Evolutionary conservation across 2,888 invertebrate genomes (phyloP).

Genomic region (Tetrapedia diversipes): DNA sequence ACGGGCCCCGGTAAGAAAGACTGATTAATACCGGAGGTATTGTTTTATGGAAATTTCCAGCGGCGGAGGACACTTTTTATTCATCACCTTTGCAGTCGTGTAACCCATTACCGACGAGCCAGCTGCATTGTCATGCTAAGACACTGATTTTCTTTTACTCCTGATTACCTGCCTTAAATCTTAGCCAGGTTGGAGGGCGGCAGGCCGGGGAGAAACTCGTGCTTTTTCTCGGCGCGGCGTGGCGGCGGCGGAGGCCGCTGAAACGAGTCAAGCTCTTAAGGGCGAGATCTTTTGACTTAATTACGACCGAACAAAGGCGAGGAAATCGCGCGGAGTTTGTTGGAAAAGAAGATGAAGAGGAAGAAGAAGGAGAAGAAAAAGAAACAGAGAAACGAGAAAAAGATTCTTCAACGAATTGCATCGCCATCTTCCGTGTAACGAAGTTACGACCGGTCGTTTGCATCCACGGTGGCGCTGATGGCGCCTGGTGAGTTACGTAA

Average conservation of each 20-base stretch:
- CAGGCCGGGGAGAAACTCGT: constrained; percentile 28
- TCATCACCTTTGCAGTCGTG: constrained; percentile 43
- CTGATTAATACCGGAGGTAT: constrained; percentile 76
- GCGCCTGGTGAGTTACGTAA: constrained; percentile 60
- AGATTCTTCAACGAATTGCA: constrained; percentile 36
- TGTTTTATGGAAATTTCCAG: constrained; percentile 76
- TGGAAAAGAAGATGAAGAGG: not conserved
- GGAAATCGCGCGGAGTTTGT: constrained; percentile 34
- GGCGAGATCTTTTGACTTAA: constrained; percentile 52
- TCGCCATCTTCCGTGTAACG: constrained; percentile 38
- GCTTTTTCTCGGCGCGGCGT: constrained; percentile 45
- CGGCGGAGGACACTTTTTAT: constrained; percentile 67
- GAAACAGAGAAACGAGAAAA: not conserved
- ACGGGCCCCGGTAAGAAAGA: constrained; percentile 70
- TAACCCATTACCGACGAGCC: constrained; percentile 65
- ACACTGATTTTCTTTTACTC: constrained; percentile 69
- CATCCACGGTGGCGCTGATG: constrained; percentile 48
- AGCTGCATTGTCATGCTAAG: constrained; percentile 72
- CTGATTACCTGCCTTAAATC: constrained; percentile 65
- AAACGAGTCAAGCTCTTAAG: constrained; percentile 34
- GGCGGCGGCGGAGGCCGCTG: not conserved
- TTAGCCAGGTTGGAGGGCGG: constrained; percentile 26
- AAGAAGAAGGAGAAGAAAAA: not conserved
- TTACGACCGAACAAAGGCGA: constrained; percentile 46
- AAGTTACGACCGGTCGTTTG: constrained; percentile 52